Percentiles rank a stretch among this genome's conserved stretches.
Conservation (phyloP, 2,113 vertebrate genomes). For the Delphinus delphis region DNA sequence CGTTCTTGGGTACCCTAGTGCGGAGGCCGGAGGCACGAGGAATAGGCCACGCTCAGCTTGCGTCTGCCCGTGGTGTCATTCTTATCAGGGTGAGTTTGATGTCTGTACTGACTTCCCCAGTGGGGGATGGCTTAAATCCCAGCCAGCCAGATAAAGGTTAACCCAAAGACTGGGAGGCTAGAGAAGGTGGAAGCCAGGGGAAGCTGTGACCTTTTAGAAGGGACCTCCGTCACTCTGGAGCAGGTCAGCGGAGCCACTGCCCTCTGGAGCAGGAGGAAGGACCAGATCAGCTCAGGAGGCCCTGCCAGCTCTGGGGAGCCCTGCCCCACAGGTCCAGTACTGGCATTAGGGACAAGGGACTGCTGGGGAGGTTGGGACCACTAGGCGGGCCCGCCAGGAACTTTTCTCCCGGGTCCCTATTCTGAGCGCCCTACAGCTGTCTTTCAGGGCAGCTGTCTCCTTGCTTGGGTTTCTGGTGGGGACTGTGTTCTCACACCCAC, state of each 20-base stretch:
- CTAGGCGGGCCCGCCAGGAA: fast-evolving
- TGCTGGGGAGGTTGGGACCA: background rate
- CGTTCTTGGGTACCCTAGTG: fast-evolving
- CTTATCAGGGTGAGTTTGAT: background rate
- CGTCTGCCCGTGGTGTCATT: fast-evolving
- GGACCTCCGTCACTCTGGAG: background rate
- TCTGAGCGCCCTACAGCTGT: background rate
- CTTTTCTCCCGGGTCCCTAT: background rate
- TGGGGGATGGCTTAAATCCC: background rate
- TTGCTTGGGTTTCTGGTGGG: background rate
- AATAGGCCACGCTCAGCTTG: fast-evolving
- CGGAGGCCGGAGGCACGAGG: fast-evolving
- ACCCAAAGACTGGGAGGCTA: background rate
- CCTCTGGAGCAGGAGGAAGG: background rate
- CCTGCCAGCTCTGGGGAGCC: background rate
- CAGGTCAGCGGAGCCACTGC: background rate
- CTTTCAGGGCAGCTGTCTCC: background rate
- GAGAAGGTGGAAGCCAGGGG: background rate
- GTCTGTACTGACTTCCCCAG: background rate
- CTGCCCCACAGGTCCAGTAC: background rate
- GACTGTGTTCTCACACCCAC: background rate
- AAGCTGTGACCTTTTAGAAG: background rate
- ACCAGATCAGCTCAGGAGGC: background rate
- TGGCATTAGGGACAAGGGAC: background rate
- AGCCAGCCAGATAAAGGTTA: background rate